A percentile compares a stretch with the other conserved stretches of the same genome.
Conservation (phyloP, 2,888 invertebrate genomes). For the Thera britannica region DNA sequence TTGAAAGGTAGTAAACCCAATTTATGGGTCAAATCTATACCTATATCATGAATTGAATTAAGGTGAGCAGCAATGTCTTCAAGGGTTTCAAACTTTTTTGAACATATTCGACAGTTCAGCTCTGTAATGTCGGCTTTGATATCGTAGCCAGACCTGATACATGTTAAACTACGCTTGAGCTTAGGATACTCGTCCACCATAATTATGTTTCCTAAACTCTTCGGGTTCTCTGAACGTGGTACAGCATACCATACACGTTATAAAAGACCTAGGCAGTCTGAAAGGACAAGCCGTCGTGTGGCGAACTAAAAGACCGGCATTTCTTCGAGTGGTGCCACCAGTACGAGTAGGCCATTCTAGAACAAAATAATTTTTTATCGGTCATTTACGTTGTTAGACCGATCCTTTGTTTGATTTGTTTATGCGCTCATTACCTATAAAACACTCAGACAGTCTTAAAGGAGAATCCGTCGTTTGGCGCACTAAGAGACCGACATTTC, state of each 20-base stretch:
- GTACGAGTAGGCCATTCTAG: slow-evolving; percentile 51
- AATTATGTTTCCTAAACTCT: slow-evolving; percentile 53
- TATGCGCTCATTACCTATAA: too few relatives aligned
- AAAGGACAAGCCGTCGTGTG: slow-evolving; percentile 59
- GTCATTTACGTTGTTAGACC: slow-evolving; percentile 34
- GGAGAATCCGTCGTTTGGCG: slow-evolving; percentile 56
- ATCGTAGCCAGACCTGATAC: slow-evolving; percentile 25
- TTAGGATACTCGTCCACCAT: slow-evolving; percentile 48
- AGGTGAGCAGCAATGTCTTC: slow-evolving; percentile 51
- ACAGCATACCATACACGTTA: slow-evolving; percentile 54
- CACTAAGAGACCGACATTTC: slow-evolving; percentile 54
- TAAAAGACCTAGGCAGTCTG: slow-evolving; percentile 48
- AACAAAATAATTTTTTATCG: slow-evolving; percentile 55
- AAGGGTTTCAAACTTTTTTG: slow-evolving; percentile 40
- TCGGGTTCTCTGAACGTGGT: slow-evolving; percentile 48
- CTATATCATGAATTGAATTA: slow-evolving; percentile 31
- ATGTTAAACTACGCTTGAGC: slow-evolving; percentile 33
- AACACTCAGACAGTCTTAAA: slow-evolving; percentile 40
- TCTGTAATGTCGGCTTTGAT: slow-evolving; percentile 44
- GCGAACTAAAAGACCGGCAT: slow-evolving; percentile 53
- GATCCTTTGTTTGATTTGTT: not conserved
- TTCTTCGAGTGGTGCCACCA: slow-evolving; percentile 48
- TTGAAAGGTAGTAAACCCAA: slow-evolving; percentile 45
- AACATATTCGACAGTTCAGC: slow-evolving; percentile 51
- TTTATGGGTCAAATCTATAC: slow-evolving; percentile 45